Evolutionary conservation across 2,888 invertebrate genomes (phyloP).

Genomic region (Drosophila borealis): DNA sequence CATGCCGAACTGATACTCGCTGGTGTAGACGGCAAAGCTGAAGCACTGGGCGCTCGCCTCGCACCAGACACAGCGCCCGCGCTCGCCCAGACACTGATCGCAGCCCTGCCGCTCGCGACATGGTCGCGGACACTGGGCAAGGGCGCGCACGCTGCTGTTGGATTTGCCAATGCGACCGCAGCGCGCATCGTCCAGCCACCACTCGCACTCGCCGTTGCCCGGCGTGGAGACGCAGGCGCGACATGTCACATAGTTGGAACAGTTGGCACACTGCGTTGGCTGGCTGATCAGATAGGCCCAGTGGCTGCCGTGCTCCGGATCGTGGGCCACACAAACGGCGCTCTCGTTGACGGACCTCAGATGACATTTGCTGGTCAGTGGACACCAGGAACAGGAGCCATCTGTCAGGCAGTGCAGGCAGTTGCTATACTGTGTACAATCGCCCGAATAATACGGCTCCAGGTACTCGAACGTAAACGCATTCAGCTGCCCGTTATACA

Average conservation of each 20-base stretch:
- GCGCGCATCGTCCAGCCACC: constrained; percentile 95
- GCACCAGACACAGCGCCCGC: constrained; percentile 97
- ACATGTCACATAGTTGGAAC: constrained; percentile 95
- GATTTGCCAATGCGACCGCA: constrained; percentile 93
- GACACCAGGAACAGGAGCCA: constrained; percentile 97
- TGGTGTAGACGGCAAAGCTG: constrained; percentile 97
- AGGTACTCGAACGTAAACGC: constrained; percentile 95
- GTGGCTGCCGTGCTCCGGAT: constrained; percentile 82
- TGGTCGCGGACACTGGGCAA: constrained; percentile 91
- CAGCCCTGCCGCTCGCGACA: constrained; percentile 92
- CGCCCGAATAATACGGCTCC: constrained; percentile 93
- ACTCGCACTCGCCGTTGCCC: constrained; percentile 91
- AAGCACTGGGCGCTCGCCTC: constrained; percentile 96
- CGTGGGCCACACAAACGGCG: constrained; percentile 55
- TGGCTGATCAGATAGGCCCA: constrained; percentile 94
- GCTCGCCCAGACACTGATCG: constrained; percentile 92
- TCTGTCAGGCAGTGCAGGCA: constrained; percentile 95
- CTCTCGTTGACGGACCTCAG: constrained; percentile 89
- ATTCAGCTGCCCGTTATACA: constrained; percentile 90
- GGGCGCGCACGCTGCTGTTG: constrained; percentile 88
- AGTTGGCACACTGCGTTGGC: constrained; percentile 93
- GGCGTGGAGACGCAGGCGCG: constrained; percentile 91
- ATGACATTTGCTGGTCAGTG: constrained; percentile 90
- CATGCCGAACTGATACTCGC: constrained; percentile 96
- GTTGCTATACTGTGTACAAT: constrained; percentile 91